phyloP scores from a whole-genome alignment of 2,888 invertebrate genomes.

The Ophion ventricosus region DNA sequence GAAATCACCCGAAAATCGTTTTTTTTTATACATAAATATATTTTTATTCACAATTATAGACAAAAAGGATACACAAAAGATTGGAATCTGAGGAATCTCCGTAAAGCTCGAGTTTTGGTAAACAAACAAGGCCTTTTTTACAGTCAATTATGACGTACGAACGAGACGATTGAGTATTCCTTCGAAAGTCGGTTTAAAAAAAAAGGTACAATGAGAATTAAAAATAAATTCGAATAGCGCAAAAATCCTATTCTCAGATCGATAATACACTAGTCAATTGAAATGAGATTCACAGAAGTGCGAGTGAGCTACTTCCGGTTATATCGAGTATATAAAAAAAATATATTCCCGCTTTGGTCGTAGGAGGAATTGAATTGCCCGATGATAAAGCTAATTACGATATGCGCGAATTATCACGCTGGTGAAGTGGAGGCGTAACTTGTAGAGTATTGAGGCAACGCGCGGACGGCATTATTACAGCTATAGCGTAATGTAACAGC shows the following conservation, averaged over 20 bases:
- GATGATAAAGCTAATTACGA: constrained; percentile 1
- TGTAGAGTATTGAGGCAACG: constrained; percentile 34
- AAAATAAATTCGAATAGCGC: background rate
- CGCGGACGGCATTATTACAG: background rate
- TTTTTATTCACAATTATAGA: constrained; percentile 42
- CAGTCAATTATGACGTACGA: background rate
- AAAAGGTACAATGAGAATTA: background rate
- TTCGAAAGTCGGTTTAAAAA: background rate
- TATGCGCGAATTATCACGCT: background rate
- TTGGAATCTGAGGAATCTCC: background rate
- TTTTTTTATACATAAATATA: constrained; percentile 31
- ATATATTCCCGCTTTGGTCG: background rate
- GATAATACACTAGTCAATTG: background rate
- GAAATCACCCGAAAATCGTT: background rate
- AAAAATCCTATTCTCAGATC: background rate
- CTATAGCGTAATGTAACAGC: constrained; percentile 4
- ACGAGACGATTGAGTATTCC: background rate
- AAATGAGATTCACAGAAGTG: constrained; percentile 21
- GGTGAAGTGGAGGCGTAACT: background rate
- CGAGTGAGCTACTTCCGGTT: background rate
- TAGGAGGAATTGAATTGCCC: background rate
- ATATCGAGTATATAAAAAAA: background rate
- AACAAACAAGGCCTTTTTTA: background rate
- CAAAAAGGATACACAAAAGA: constrained; percentile 25
- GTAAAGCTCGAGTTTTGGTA: background rate